A percentile compares a stretch with the other conserved stretches of the same genome.
phyloP scores from a whole-genome alignment of 1,140 invertebrate genomes.

The Ladona fulva region DNA sequence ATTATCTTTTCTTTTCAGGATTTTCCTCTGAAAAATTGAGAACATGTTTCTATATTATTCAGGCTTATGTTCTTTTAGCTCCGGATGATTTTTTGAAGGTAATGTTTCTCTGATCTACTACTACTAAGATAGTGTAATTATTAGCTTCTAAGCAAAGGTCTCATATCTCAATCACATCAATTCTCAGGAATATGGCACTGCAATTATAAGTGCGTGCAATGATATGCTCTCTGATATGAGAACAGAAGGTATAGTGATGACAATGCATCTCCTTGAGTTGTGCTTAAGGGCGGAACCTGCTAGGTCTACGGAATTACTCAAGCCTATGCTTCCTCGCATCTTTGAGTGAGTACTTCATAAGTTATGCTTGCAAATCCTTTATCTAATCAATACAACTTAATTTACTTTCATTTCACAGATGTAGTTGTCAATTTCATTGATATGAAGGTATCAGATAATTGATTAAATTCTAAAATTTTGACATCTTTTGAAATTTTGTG shows the following conservation, averaged over 20 bases:
- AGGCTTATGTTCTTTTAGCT: constrained; percentile 74
- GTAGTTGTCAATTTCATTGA: too few species aligned
- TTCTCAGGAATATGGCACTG: constrained; percentile 45
- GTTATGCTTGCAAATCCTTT: too few species aligned
- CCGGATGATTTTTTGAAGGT: constrained; percentile 68
- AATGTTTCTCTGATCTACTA: not conserved
- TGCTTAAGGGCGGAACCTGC: constrained; percentile 54
- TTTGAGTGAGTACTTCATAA: constrained; percentile 47
- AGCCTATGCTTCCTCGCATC: constrained; percentile 53
- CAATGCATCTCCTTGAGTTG: constrained; percentile 62
- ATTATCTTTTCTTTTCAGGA: too few species aligned
- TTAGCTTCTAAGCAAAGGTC: not conserved
- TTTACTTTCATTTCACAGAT: too few species aligned
- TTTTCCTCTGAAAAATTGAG: constrained; percentile 69
- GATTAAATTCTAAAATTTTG: too few species aligned
- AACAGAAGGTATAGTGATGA: constrained; percentile 63
- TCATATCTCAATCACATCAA: not conserved
- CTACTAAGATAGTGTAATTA: not conserved
- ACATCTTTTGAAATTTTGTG: too few species aligned
- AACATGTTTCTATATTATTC: constrained; percentile 66
- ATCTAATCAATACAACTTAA: too few species aligned
- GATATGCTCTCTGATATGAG: constrained; percentile 67
- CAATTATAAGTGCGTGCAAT: constrained; percentile 55
- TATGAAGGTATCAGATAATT: too few species aligned
- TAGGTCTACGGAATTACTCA: constrained; percentile 53